Conservation (phyloP, 2,888 invertebrate genomes). For the Busseola fusca region DNA sequence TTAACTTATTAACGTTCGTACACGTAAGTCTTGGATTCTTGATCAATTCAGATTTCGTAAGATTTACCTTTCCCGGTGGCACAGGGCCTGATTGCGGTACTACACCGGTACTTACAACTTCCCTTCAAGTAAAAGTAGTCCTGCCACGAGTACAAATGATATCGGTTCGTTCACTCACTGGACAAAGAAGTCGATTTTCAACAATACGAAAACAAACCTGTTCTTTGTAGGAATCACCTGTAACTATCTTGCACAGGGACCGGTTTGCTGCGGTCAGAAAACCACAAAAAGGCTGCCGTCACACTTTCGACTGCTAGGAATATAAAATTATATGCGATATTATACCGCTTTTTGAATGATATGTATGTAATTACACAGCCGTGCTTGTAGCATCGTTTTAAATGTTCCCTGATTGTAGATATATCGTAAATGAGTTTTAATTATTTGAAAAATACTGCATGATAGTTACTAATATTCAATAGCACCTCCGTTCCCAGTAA, state of each 20-base stretch:
- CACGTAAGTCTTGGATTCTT: background rate
- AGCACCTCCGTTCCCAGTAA: conserved; percentile 47
- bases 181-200: conserved; percentile 69
- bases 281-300: conserved; percentile 76
- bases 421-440: background rate
- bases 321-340: conserved; percentile 48
- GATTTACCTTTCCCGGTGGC: conserved; percentile 28
- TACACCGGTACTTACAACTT: conserved; percentile 48
- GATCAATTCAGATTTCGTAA: conserved; percentile 41
- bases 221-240: conserved; percentile 82
- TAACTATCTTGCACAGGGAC: conserved; percentile 75
- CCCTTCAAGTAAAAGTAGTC: conserved; percentile 74
- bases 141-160: conserved; percentile 61
- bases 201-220: conserved; percentile 79
- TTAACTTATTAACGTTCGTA: conserved; percentile 6
- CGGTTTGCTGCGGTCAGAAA: conserved; percentile 79
- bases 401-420: conserved; percentile 5
- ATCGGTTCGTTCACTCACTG: conserved; percentile 67
- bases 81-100: conserved; percentile 32
- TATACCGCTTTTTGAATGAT: conserved; percentile 24
- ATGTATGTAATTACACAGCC: conserved; percentile 21
- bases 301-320: conserved; percentile 71
- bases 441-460: background rate
- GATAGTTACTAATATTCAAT: conserved; percentile 24
- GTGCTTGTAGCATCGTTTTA: conserved; percentile 8